phyloP scores from a whole-genome alignment of 2,888 invertebrate genomes.

The Nemapogon koenigi region DNA sequence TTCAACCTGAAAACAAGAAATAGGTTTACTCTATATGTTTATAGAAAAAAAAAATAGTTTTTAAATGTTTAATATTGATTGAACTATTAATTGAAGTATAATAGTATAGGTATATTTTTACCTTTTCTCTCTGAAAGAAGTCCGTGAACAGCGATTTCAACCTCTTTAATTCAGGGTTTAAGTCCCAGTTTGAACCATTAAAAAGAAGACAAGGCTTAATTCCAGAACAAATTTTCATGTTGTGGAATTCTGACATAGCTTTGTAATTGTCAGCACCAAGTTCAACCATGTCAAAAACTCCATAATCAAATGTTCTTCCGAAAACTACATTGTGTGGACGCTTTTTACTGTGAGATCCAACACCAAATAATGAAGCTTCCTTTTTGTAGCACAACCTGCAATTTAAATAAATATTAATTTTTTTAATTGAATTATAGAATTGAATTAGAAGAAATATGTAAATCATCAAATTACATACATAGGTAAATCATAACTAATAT shows the following conservation, averaged over 20 bases:
- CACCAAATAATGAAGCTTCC: constrained; percentile 88
- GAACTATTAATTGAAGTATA: neutral
- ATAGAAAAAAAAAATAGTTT: neutral
- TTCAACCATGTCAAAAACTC: constrained; percentile 95
- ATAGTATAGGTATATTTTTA: constrained; percentile 17
- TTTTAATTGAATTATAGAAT: constrained; percentile 56
- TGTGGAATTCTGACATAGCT: constrained; percentile 79
- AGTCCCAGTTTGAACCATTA: constrained; percentile 90
- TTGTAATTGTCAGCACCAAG: constrained; percentile 86
- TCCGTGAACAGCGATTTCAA: constrained; percentile 90
- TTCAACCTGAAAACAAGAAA: constrained; percentile 56
- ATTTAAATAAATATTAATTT: constrained; percentile 5
- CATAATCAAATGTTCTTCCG: constrained; percentile 89
- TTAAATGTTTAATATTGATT: neutral
- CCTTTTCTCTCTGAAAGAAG: constrained; percentile 86
- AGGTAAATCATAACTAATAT: no score
- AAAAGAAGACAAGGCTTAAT: constrained; percentile 92
- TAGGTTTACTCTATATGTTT: neutral
- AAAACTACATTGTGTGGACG: constrained; percentile 90
- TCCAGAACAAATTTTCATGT: constrained; percentile 78
- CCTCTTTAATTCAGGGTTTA: constrained; percentile 78
- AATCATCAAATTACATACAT: constrained; percentile 10
- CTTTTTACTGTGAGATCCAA: constrained; percentile 94
- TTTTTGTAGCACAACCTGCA: constrained; percentile 75
- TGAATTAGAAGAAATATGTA: constrained; percentile 90